Evolutionary conservation across 1,140 invertebrate species (phyloP).

Genomic region (Onthophagus taurus): DNA sequence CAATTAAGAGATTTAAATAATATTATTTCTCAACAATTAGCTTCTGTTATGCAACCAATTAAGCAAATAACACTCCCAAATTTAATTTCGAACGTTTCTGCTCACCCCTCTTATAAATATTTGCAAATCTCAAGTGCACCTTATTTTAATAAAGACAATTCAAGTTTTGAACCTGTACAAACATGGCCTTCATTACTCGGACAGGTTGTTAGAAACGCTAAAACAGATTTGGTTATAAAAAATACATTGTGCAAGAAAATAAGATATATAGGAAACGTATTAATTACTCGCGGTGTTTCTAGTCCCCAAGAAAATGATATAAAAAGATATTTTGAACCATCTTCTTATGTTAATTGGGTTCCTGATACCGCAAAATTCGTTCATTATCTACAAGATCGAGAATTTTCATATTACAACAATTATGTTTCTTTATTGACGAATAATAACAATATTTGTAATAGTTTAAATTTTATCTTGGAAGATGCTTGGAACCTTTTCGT

Average conservation of each 20-base stretch:
- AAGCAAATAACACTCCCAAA: constrained; percentile 27
- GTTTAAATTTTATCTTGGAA: constrained; percentile 36
- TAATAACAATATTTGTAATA: constrained; percentile 35
- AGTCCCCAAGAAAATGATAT: constrained; percentile 21
- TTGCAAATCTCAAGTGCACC: constrained; percentile 39
- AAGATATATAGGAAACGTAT: constrained; percentile 34
- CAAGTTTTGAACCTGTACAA: constrained; percentile 30
- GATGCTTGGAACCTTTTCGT: constrained; percentile 43
- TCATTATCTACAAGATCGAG: constrained; percentile 36
- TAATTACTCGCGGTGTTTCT: constrained; percentile 20
- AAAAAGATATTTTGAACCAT: constrained; percentile 30
- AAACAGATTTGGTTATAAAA: constrained; percentile 20
- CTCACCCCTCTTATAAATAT: constrained; percentile 42
- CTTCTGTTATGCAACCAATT: constrained; percentile 39
- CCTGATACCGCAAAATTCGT: constrained; percentile 31
- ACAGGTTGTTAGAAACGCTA: constrained; percentile 7
- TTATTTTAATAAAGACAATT: constrained; percentile 23
- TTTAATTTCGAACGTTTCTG: constrained; percentile 35
- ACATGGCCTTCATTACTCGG: constrained; percentile 8
- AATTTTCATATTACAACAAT: constrained; percentile 38
- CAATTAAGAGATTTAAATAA: constrained; percentile 40
- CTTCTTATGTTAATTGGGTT: constrained; percentile 40
- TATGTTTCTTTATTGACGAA: constrained; percentile 40
- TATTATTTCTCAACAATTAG: constrained; percentile 41
- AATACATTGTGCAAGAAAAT: constrained; percentile 37